These are phyloP conservation scores for Perognathus longimembris DNA, from an alignment of 2,113 vertebrate genomes.

Conservation along the genomic window DNA sequence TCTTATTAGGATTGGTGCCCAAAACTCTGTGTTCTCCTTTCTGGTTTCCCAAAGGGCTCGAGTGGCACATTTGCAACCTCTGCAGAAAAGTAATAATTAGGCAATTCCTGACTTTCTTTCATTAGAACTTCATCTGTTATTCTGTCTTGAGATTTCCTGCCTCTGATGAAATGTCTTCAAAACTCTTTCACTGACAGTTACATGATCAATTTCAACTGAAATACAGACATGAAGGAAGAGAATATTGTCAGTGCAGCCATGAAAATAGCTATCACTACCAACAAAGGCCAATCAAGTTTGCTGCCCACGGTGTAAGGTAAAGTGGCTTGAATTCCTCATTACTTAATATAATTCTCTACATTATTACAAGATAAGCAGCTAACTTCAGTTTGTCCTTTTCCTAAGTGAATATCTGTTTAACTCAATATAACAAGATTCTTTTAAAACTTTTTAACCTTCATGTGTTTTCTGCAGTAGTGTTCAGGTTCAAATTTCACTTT, in stretches of 20 bases:
- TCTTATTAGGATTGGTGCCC: background rate
- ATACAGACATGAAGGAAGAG: background rate
- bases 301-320: background rate
- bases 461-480: background rate
- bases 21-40: background rate
- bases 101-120: conserved; percentile 48
- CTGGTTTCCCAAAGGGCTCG: background rate
- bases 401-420: background rate
- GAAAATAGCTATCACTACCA: conserved; percentile 17
- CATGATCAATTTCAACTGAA: conserved; percentile 43
- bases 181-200: conserved; percentile 57
- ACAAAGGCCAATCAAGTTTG: background rate
- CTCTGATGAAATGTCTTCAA: conserved; percentile 63
- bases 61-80: conserved; percentile 36
- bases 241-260: background rate
- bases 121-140: conserved; percentile 66
- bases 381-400: background rate
- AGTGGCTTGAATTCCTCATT: background rate
- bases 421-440: background rate
- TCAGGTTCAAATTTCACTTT: conserved; percentile 21
- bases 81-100: conserved; percentile 58
- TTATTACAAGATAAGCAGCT: background rate
- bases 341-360: conserved; percentile 33
- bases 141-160: conserved; percentile 56
- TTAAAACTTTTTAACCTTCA: background rate